Base-by-base conservation (phyloP, 2,888 invertebrate species). In the Hirtodrosophila confusa region DNA sequence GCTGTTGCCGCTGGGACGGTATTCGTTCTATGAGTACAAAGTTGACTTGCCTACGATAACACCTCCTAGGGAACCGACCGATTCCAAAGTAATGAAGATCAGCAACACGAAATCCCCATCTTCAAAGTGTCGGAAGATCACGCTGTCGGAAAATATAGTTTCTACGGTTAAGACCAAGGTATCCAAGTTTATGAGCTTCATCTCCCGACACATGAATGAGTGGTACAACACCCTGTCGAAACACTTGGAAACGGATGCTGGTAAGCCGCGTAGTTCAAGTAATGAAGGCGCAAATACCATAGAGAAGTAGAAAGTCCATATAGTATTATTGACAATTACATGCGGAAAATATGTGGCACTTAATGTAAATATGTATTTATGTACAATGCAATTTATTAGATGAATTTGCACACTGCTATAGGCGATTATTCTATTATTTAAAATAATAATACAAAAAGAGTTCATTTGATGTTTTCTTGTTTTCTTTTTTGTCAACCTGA, bases 141-240 rank as follows among this genome's bases (percentile, higher is more conserved):
- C 71, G 3, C 51, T 76, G 7, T 76, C 83, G 0, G 69, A 75
- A 4, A 80, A 49, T 47, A 72, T 90, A 37, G 78, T 90, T 4
- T 71, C 70, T 17, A 80, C 80, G 2, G 75, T 90, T 1, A 88
- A 88, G 41, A 65, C 86, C 1, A 89, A 85, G 44, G 80, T 90
- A 3, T 76, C 80, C 27, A 86, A 77, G 48, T 80, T 90, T 11
- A 79, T 91, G 48, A 86, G 86, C 61, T 86, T 89, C 31, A 67
- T 91, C 24, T 77, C 89, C 2, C 76, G 80, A 6, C 90, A 91
- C 45, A 86, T 91, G 49, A 80, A 76, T 50, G 89, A 90, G 9
- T 91, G 90, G 90, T 90, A 90, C 71, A 88, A 85, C 41, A 88
- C 89, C 3, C 40, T 90, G 33, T 51, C 85, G 0, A 88, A 78